Conservation (phyloP, 2,113 vertebrate genomes). For the Pantherophis guttatus region DNA sequence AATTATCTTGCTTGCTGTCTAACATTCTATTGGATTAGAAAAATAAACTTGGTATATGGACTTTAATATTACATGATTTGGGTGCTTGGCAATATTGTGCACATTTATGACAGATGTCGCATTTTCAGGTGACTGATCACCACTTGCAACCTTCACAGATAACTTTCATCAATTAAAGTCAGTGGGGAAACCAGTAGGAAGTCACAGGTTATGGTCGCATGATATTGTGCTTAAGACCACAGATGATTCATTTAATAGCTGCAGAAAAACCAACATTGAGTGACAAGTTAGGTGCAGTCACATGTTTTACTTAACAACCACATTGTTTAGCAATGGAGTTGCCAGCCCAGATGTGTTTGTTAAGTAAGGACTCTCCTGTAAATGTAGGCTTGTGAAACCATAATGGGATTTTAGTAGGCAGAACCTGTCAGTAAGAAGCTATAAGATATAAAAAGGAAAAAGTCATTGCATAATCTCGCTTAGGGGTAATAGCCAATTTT, state of each 20-base stretch:
- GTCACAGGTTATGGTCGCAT: not conserved
- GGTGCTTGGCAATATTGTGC: not conserved
- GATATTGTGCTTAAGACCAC: not conserved
- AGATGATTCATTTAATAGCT: not conserved
- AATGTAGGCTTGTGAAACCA: not conserved
- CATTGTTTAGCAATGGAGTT: not conserved
- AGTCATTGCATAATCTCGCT: not conserved
- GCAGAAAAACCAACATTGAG: not conserved
- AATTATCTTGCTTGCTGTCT: not conserved
- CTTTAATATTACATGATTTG: not conserved
- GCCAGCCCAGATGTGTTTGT: not conserved
- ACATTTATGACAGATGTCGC: not conserved
- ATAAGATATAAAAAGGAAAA: not conserved
- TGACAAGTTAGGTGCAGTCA: not conserved
- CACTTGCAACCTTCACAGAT: not conserved
- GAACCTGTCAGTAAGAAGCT: not conserved
- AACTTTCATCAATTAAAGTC: not conserved
- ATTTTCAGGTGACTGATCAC: not conserved
- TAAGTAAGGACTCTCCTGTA: not conserved
- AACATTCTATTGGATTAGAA: not conserved
- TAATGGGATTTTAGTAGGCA: not conserved
- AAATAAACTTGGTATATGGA: not conserved
- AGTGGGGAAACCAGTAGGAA: not conserved
- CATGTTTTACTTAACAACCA: not conserved
- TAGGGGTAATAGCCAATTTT: not conserved